Conservation (phyloP, 1,140 invertebrate genomes). For the Nephila pilipes region DNA sequence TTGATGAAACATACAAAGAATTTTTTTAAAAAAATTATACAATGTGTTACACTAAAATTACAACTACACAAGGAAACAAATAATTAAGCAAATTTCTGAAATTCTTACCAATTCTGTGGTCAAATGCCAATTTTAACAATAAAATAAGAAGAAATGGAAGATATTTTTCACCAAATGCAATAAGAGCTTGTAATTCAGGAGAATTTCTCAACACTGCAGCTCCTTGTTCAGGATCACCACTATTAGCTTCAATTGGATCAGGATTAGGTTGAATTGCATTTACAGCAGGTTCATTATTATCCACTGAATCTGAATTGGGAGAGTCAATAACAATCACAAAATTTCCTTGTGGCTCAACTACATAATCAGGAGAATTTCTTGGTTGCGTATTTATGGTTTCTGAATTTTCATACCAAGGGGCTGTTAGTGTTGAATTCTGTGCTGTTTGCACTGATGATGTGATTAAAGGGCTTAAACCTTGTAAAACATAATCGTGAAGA, state of each 20-base stretch:
- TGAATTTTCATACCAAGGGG: conserved; percentile 31
- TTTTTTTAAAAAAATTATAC: too few species aligned
- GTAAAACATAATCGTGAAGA: conserved; percentile 69
- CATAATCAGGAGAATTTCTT: conserved; percentile 9
- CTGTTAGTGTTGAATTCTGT: background rate
- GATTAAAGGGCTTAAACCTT: conserved; percentile 65
- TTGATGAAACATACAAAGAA: too few species aligned
- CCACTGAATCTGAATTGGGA: background rate
- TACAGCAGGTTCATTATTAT: background rate
- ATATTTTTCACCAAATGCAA: conserved; percentile 86
- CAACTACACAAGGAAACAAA: too few species aligned
- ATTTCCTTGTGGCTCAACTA: background rate
- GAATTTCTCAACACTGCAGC: conserved; percentile 82
- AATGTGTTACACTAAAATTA: too few species aligned
- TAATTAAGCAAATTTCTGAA: too few species aligned
- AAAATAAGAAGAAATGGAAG: conserved; percentile 90
- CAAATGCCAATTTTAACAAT: conserved; percentile 90
- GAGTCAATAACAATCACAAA: conserved; percentile 69
- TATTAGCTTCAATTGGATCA: conserved; percentile 22
- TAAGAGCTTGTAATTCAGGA: conserved; percentile 85
- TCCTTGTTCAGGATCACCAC: conserved; percentile 68
- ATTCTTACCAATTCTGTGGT: conserved; percentile 87
- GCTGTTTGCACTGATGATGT: background rate
- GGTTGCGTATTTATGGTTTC: background rate
- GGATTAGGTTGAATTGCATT: background rate